These are phyloP conservation scores for Conops quadrifasciatus DNA, from an alignment of 2,888 invertebrate genomes.

Conservation along the genomic window DNA sequence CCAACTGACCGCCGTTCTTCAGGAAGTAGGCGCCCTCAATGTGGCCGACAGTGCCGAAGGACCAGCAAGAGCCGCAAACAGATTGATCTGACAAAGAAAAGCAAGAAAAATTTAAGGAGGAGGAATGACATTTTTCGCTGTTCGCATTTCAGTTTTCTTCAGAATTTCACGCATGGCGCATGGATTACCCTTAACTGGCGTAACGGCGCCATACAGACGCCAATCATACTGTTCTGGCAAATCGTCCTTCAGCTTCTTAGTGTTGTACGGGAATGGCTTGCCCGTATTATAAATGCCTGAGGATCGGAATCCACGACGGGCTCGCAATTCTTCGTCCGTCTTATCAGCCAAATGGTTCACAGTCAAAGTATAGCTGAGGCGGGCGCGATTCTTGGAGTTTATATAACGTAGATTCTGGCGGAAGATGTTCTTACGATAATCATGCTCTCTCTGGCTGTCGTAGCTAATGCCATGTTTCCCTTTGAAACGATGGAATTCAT, in stretches of 20 bases:
- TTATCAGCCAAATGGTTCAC: conserved; percentile 91
- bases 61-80: conserved; percentile 97
- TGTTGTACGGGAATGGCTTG: conserved; percentile 78
- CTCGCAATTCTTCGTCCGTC: conserved; percentile 78
- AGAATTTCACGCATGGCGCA: not conserved
- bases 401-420: conserved; percentile 86
- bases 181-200: conserved; percentile 87
- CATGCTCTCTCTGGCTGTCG: conserved; percentile 72
- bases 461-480: conserved; percentile 78
- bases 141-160: no score
- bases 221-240: conserved; percentile 86
- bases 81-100: conserved; percentile 80
- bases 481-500: conserved; percentile 78
- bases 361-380: conserved; percentile 75
- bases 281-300: conserved; percentile 77
- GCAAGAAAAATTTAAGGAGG: not conserved
- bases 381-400: conserved; percentile 82
- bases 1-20: conserved; percentile 80
- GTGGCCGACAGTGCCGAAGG: conserved; percentile 92
- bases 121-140: no score
- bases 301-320: conserved; percentile 74
- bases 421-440: conserved; percentile 78
- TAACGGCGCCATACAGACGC: conserved; percentile 91
- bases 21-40: conserved; percentile 92
- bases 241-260: conserved; percentile 66